Conservation (phyloP, 1,140 invertebrate species). For the Ceratina calcarata region DNA sequence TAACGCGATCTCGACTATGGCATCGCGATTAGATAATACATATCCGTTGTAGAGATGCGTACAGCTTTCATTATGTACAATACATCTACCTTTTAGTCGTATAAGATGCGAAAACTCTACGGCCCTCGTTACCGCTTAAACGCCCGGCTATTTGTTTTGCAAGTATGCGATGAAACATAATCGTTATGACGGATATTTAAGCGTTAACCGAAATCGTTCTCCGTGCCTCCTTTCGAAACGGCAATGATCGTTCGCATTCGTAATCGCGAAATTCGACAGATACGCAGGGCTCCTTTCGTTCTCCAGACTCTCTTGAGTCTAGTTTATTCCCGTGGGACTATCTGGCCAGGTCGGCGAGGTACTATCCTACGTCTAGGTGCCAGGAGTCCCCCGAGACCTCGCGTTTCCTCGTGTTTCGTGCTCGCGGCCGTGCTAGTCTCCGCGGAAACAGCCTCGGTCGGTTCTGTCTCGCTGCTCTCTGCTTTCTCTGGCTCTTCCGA, state of each 20-base stretch:
- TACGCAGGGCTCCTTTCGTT: not conserved
- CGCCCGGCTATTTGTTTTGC: no score
- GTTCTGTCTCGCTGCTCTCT: constrained; percentile 64
- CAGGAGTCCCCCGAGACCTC: constrained; percentile 82
- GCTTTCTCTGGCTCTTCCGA: constrained; percentile 38
- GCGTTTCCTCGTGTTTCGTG: constrained; percentile 80
- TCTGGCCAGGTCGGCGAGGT: constrained; percentile 81
- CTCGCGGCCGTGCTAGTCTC: constrained; percentile 77
- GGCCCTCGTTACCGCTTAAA: no score
- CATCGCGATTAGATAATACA: constrained; percentile 12
- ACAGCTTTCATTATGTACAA: constrained; percentile 31
- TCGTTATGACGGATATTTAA: not conserved
- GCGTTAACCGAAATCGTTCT: not conserved
- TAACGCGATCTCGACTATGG: constrained; percentile 1
- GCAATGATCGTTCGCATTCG: not conserved
- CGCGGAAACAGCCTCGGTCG: constrained; percentile 78
- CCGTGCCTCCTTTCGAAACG: not conserved
- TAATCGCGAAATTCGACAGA: constrained; percentile 2
- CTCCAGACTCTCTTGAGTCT: not conserved
- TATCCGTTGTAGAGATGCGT: constrained; percentile 1
- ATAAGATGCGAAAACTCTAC: not conserved
- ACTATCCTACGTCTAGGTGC: constrained; percentile 83
- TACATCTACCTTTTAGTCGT: not conserved
- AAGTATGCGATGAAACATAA: no score
- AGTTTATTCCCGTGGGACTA: constrained; percentile 55